phyloP scores from a whole-genome alignment of 1,140 invertebrate genomes.

The Neomicropteryx cornuta region DNA sequence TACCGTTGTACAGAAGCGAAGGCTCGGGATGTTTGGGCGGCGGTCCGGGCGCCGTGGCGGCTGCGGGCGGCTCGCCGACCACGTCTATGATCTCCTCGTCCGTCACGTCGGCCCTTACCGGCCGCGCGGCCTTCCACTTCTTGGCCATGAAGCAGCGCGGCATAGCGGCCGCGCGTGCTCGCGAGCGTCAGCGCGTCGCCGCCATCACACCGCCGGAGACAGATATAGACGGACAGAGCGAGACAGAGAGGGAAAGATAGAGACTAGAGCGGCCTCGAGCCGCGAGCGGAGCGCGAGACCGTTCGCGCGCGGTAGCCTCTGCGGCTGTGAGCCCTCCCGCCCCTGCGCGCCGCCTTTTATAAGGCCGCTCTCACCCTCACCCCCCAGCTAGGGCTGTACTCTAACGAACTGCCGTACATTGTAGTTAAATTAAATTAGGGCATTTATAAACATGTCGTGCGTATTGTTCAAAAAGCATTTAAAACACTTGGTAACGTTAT shows the following conservation, averaged over 20 bases:
- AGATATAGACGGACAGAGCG: slow-evolving; percentile 36
- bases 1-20: slow-evolving; percentile 37
- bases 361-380: slow-evolving; percentile 11
- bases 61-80: slow-evolving; percentile 45
- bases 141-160: slow-evolving; percentile 82
- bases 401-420: too few species aligned
- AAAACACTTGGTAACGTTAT: too few species aligned
- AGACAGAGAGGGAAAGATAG: slow-evolving; percentile 37
- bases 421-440: too few species aligned
- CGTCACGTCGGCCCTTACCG: slow-evolving; percentile 58
- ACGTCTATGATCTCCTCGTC: slow-evolving; percentile 79
- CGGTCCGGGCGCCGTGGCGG: slow-evolving; percentile 31
- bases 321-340: slow-evolving; percentile 34
- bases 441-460: too few species aligned
- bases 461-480: too few species aligned
- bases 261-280: slow-evolving; percentile 35
- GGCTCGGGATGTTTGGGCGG: slow-evolving; percentile 35
- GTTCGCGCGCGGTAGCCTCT: slow-evolving; percentile 38
- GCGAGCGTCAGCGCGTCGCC: slow-evolving; percentile 37
- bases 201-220: slow-evolving; percentile 21
- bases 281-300: slow-evolving; percentile 31
- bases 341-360: slow-evolving; percentile 31
- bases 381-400: slow-evolving; percentile 13
- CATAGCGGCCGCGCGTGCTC: slow-evolving; percentile 41
- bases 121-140: slow-evolving; percentile 80